phyloP scores from a whole-genome alignment of 2,888 invertebrate species.

The Mimumesa dahlbomi region DNA sequence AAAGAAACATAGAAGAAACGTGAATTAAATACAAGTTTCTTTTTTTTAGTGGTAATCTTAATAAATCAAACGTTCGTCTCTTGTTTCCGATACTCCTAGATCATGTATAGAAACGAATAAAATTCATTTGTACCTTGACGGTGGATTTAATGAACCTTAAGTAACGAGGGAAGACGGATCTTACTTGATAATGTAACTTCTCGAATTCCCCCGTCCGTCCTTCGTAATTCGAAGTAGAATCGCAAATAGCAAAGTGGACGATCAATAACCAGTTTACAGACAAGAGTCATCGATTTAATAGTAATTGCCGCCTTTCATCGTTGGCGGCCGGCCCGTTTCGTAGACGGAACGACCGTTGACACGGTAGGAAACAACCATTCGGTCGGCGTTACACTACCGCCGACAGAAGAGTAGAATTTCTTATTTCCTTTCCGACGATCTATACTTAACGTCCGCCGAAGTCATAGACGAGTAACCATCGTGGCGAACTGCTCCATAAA shows the following conservation, averaged over 20 bases:
- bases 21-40: too few species aligned
- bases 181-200: too few species aligned
- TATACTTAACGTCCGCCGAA: constrained; percentile 14
- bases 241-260: constrained; percentile 8
- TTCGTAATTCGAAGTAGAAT: constrained; percentile 9
- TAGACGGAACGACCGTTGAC: constrained; percentile 28
- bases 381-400: constrained; percentile 3
- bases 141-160: too few species aligned
- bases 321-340: constrained; percentile 10
- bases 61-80: too few species aligned
- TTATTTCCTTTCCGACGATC: constrained; percentile 20
- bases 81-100: too few species aligned
- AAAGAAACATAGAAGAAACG: too few species aligned
- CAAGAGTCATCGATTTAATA: constrained; percentile 40
- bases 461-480: constrained; percentile 29
- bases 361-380: constrained; percentile 17
- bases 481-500: constrained; percentile 29
- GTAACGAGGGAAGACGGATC: too few species aligned
- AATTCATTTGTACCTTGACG: too few species aligned
- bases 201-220: not conserved
- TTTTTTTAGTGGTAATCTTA: too few species aligned
- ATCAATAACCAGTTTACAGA: constrained; percentile 35
- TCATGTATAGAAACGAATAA: too few species aligned
- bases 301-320: constrained; percentile 43
- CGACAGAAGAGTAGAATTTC: constrained; percentile 21